phyloP scores from a whole-genome alignment of 2,888 invertebrate genomes.

The Chaetogeoica ovagalla region DNA sequence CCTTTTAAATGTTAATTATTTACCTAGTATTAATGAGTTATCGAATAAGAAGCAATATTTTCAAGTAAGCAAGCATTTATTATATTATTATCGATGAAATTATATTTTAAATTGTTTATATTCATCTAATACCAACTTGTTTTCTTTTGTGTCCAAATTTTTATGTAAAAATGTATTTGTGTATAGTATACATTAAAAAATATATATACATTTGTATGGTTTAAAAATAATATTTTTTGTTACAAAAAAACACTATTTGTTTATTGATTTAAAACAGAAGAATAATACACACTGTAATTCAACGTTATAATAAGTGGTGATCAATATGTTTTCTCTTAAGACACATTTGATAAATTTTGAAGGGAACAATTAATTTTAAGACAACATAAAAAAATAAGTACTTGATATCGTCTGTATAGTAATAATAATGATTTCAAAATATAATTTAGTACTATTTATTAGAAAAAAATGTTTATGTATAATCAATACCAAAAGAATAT shows the following conservation, averaged over 20 bases:
- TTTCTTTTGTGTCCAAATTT: slow-evolving; percentile 49
- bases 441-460: no score
- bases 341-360: no score
- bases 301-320: no score
- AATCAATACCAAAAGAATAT: no score
- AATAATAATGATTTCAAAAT: no score
- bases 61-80: slow-evolving; percentile 45
- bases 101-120: slow-evolving; percentile 49
- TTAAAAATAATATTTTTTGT: slow-evolving; percentile 42
- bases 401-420: no score
- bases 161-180: slow-evolving; percentile 50
- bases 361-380: no score
- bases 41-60: slow-evolving; percentile 43
- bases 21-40: slow-evolving; percentile 48
- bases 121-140: slow-evolving; percentile 47
- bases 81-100: slow-evolving; percentile 44
- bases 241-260: slow-evolving; percentile 8
- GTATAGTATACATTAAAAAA: slow-evolving; percentile 44
- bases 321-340: no score
- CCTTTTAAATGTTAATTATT: slow-evolving; percentile 49
- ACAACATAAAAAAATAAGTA: no score
- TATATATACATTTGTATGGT: neutral
- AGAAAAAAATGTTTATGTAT: no score
- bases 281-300: neutral
- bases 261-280: neutral